Percentiles rank a stretch among this genome's conserved stretches.
These are phyloP conservation scores for Pimpla rufipes DNA, from an alignment of 2,888 invertebrate genomes.

Conservation along the genomic window DNA sequence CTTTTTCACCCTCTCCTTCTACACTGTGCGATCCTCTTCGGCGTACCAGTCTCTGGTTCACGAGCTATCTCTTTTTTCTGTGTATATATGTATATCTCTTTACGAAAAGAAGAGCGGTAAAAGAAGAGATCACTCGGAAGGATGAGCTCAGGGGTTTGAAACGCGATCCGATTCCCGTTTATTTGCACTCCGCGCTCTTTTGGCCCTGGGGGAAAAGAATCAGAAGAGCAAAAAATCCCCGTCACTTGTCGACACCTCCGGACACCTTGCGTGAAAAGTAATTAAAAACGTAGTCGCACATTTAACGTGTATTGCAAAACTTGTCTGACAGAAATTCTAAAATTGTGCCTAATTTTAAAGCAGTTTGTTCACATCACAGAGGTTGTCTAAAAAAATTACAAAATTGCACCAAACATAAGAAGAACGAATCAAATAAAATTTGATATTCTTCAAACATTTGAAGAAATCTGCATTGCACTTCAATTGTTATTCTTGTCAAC, in stretches of 20 bases:
- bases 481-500: not conserved
- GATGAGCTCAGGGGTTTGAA: slow-evolving; percentile 73
- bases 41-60: slow-evolving; percentile 40
- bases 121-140: slow-evolving; percentile 73
- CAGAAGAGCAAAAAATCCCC: slow-evolving; percentile 9
- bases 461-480: not conserved
- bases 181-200: slow-evolving; percentile 69
- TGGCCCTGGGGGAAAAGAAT: slow-evolving; percentile 49
- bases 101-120: slow-evolving; percentile 66
- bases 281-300: not conserved
- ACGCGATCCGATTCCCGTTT: slow-evolving; percentile 73
- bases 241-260: slow-evolving; percentile 45
- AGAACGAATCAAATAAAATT: too few species aligned
- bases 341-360: too few species aligned
- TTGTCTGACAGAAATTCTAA: too few species aligned
- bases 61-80: slow-evolving; percentile 54
- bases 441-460: too few species aligned
- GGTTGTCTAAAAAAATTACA: too few species aligned
- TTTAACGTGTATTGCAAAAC: too few species aligned
- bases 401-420: too few species aligned
- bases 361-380: too few species aligned
- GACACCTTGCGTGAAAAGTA: slow-evolving; percentile 9
- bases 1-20: slow-evolving; percentile 74
- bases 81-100: slow-evolving; percentile 59
- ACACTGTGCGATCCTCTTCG: slow-evolving; percentile 50